phyloP scores from a whole-genome alignment of 2,113 vertebrate species.

The Anser brachyrhynchus region DNA sequence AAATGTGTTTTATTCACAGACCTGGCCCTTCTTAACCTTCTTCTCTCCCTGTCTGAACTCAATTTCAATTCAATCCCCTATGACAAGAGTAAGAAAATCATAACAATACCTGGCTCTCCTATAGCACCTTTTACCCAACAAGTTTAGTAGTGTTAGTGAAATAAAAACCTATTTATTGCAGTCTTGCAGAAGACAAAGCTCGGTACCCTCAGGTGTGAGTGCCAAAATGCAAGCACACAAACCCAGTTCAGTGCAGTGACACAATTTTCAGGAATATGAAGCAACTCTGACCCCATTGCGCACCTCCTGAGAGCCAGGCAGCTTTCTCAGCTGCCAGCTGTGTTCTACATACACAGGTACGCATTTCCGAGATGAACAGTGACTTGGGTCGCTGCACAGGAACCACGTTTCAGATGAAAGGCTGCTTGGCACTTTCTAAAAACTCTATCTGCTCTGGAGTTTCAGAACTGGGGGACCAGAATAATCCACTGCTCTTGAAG shows the following conservation, averaged over 20 bases:
- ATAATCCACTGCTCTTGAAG: background rate
- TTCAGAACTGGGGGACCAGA: background rate
- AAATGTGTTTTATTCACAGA: background rate
- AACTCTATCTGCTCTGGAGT: background rate
- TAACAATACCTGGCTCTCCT: background rate
- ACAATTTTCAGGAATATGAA: background rate
- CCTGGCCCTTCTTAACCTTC: background rate
- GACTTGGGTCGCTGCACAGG: background rate
- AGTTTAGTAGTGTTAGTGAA: background rate
- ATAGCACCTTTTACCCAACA: background rate
- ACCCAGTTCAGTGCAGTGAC: background rate
- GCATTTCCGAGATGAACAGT: background rate
- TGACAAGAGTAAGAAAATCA: background rate
- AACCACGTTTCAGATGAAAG: background rate
- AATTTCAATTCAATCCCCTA: background rate
- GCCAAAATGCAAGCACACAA: background rate
- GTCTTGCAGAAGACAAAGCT: background rate
- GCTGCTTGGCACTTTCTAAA: background rate
- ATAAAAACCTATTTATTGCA: background rate
- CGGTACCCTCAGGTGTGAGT: background rate
- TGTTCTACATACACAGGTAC: background rate
- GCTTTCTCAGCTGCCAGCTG: background rate
- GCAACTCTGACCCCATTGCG: background rate
- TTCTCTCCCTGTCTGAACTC: background rate
- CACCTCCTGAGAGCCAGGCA: background rate